These are phyloP conservation scores for Cyprinodon variegatus DNA, from an alignment of 2,113 vertebrate species.

Conservation along the genomic window DNA sequence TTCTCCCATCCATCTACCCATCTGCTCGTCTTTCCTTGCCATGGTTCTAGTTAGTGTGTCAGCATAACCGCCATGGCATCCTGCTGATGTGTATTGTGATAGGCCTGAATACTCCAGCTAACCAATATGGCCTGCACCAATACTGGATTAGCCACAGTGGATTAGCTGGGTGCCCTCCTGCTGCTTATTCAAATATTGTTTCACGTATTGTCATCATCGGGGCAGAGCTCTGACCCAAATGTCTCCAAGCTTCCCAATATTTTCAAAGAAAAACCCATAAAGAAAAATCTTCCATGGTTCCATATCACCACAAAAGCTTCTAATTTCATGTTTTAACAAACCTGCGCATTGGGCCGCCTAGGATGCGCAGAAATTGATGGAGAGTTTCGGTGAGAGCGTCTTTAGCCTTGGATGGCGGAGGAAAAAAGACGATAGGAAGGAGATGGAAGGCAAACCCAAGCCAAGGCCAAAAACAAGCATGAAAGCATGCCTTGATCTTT, in stretches of 20 bases:
- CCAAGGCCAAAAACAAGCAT: conserved; percentile 66
- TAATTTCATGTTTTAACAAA: conserved; percentile 51
- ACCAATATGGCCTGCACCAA: conserved; percentile 79
- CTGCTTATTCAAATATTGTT: conserved; percentile 83
- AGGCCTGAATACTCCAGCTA: conserved; percentile 73
- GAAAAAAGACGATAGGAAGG: conserved; percentile 44
- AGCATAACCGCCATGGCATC: conserved; percentile 78
- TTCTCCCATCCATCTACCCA: conserved; percentile 58
- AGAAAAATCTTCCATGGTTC: conserved; percentile 44
- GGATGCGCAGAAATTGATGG: conserved; percentile 11
- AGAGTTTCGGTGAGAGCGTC: conserved; percentile 31
- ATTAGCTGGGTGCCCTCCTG: conserved; percentile 79
- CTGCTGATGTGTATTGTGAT: conserved; percentile 80
- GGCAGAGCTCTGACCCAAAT: conserved; percentile 57
- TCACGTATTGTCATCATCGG: conserved; percentile 80
- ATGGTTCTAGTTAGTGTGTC: conserved; percentile 70
- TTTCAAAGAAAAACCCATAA: conserved; percentile 53
- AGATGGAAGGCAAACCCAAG: conserved; percentile 64
- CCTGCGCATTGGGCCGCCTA: conserved; percentile 17
- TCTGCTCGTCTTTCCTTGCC: conserved; percentile 73
- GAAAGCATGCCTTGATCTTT: conserved; percentile 79
- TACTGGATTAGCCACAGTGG: conserved; percentile 82
- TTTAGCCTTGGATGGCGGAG: neutral
- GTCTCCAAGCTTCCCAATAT: conserved; percentile 57
- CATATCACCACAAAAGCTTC: conserved; percentile 43